phyloP scores from a whole-genome alignment of 2,888 invertebrate genomes.

The Shargacucullia verbasci region DNA sequence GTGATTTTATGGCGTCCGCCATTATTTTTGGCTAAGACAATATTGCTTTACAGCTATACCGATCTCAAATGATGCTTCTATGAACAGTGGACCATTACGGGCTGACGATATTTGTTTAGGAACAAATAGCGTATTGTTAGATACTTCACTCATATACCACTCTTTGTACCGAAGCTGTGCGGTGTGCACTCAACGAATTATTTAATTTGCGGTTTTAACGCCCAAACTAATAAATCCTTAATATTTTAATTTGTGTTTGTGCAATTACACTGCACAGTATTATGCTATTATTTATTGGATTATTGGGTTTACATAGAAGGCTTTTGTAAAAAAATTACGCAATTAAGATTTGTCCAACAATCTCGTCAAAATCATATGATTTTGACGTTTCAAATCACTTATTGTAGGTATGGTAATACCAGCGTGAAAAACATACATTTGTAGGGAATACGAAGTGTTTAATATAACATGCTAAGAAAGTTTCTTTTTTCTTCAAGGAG shows the following conservation, averaged over 20 bases:
- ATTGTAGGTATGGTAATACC: too few species aligned
- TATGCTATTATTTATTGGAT: conserved; percentile 27
- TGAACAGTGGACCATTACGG: too few species aligned
- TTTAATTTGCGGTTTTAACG: conserved; percentile 30
- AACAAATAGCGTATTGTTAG: background rate
- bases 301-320: conserved; percentile 17
- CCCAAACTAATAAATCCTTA: conserved; percentile 28
- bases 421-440: too few species aligned
- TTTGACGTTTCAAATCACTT: too few species aligned
- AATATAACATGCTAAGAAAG: background rate
- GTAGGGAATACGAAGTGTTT: too few species aligned
- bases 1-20: too few species aligned
- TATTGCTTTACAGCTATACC: too few species aligned
- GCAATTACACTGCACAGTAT: conserved; percentile 17
- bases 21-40: too few species aligned
- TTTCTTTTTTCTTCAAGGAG: background rate
- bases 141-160: conserved; percentile 12
- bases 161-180: background rate
- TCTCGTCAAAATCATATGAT: too few species aligned
- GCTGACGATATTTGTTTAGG: too few species aligned
- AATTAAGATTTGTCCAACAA: conserved; percentile 15
- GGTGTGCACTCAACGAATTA: conserved; percentile 22
- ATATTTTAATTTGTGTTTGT: conserved; percentile 5
- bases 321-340: conserved; percentile 35
- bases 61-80: too few species aligned